Evolutionary conservation across 2,113 vertebrate genomes (phyloP).

Genomic region (Ciconia boyciana): DNA sequence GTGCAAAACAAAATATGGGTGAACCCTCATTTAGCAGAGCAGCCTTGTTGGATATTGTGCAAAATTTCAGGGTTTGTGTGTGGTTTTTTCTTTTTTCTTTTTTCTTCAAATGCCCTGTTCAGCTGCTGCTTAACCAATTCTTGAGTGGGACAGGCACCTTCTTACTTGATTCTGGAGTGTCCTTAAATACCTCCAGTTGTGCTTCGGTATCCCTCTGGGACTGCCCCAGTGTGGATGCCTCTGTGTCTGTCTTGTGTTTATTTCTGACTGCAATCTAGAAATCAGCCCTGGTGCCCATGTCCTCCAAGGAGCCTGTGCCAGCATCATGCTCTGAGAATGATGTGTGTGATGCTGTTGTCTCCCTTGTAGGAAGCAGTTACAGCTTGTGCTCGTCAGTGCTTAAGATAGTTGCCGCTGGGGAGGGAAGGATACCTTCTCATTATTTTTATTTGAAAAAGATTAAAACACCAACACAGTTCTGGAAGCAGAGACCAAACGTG

Average conservation of each 20-base stretch:
- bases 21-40: background rate
- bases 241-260: background rate
- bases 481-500: background rate
- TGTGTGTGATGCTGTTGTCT: background rate
- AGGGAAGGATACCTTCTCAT: background rate
- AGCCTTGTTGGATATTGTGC: background rate
- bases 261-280: background rate
- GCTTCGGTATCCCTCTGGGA: background rate
- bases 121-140: background rate
- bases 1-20: background rate
- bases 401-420: background rate
- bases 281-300: background rate
- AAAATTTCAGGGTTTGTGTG: background rate
- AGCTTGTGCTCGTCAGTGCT: background rate
- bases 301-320: background rate
- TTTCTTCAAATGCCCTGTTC: background rate
- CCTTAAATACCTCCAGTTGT: background rate
- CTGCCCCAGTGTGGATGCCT: background rate
- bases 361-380: background rate
- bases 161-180: background rate
- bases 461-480: background rate
- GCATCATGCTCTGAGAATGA: background rate
- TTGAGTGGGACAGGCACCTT: background rate
- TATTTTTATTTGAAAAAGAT: background rate
- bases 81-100: no score